These are phyloP conservation scores for Sylvia atricapilla DNA, from an alignment of 2,113 vertebrate species.

Conservation along the genomic window DNA sequence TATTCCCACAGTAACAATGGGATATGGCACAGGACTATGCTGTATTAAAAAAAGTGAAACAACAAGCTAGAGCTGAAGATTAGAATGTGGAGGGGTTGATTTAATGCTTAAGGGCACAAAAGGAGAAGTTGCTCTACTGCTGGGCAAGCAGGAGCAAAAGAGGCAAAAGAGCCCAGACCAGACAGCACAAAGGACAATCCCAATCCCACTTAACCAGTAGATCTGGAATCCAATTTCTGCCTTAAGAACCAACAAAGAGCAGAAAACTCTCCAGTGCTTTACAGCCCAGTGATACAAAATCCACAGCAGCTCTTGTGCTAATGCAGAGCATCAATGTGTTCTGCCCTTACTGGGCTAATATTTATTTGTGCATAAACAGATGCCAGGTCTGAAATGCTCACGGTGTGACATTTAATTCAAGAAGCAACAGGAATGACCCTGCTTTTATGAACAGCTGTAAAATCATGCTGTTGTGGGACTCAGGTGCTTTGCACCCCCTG, in stretches of 20 bases:
- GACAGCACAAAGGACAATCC: background rate
- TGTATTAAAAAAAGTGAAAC: background rate
- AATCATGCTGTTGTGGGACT: background rate
- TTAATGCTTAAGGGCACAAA: conserved; percentile 22
- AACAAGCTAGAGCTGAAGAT: background rate
- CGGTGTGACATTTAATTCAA: background rate
- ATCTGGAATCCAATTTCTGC: background rate
- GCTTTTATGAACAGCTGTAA: background rate
- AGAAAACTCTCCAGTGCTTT: background rate
- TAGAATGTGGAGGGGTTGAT: background rate
- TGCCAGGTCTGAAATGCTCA: background rate
- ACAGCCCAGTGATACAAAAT: background rate
- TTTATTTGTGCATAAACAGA: background rate
- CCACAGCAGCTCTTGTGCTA: background rate
- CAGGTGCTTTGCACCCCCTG: background rate
- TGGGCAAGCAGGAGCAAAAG: background rate
- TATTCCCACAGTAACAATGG: conserved; percentile 15
- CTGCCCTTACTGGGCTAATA: background rate
- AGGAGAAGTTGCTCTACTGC: background rate
- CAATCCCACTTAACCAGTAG: background rate
- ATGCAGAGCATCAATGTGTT: rapidly evolving
- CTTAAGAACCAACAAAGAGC: background rate
- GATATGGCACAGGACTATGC: background rate
- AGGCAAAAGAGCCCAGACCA: background rate
- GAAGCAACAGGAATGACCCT: background rate